phyloP scores from a whole-genome alignment of 2,888 invertebrate species.

The Harpagoxenus sublaevis region DNA sequence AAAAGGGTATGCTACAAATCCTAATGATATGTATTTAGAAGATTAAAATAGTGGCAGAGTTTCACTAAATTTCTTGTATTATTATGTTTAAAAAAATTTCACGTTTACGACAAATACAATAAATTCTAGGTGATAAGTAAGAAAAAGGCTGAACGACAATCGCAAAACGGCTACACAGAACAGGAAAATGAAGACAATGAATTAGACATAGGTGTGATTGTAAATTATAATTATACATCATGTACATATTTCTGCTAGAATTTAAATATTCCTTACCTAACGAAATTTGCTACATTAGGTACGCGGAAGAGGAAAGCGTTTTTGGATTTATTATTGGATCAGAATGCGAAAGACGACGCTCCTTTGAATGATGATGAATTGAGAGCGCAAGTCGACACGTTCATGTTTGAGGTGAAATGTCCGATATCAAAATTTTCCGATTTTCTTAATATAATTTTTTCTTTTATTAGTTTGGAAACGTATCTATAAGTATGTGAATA shows the following conservation, averaged over 20 bases:
- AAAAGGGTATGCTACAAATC: slow-evolving; percentile 61
- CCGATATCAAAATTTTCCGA: slow-evolving; percentile 73
- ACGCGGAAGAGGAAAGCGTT: slow-evolving; percentile 89
- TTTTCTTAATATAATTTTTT: background rate
- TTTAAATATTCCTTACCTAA: background rate
- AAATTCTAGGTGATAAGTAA: slow-evolving; percentile 72
- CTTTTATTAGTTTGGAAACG: background rate
- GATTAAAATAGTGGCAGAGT: background rate
- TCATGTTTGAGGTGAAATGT: slow-evolving; percentile 90
- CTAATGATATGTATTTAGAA: slow-evolving; percentile 14
- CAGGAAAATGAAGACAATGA: slow-evolving; percentile 5
- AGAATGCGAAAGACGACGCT: slow-evolving; percentile 88
- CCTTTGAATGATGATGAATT: slow-evolving; percentile 88
- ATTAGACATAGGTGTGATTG: slow-evolving; percentile 50
- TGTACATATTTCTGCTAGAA: background rate
- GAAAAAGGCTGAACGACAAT: slow-evolving; percentile 69
- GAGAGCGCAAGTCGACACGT: slow-evolving; percentile 91
- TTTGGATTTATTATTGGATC: slow-evolving; percentile 89
- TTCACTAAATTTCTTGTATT: background rate
- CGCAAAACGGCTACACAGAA: background rate
- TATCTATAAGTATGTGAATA: background rate
- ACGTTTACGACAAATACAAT: background rate
- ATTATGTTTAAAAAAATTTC: background rate
- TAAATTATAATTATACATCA: background rate
- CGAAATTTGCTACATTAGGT: slow-evolving; percentile 16